Percentiles rank a stretch among this genome's conserved stretches.
Conservation (phyloP, 2,888 invertebrate genomes). For the Melanophora roralis region DNA sequence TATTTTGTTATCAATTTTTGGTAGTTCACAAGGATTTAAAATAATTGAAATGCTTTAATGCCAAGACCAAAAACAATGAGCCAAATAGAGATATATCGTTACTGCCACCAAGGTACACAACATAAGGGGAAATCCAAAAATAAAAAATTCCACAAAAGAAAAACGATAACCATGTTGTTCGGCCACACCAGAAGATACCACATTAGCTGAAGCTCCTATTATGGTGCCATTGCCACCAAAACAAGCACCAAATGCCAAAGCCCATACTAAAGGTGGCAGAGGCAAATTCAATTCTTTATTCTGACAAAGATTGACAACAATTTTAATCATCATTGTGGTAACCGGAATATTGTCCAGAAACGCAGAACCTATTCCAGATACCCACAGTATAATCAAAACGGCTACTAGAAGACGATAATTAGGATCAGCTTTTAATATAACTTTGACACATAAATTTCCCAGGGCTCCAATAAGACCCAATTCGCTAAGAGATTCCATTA, state of each 20-base stretch:
- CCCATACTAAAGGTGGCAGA: conserved; percentile 88
- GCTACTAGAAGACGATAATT: conserved; percentile 83
- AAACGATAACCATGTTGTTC: conserved; percentile 93
- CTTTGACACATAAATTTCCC: conserved; percentile 82
- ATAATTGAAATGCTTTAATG: conserved; percentile 78
- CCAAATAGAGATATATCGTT: conserved; percentile 83
- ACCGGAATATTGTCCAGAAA: conserved; percentile 95
- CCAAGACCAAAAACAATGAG: conserved; percentile 84
- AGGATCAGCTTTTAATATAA: conserved; percentile 82
- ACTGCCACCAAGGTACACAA: conserved; percentile 82
- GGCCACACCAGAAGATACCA: conserved; percentile 93
- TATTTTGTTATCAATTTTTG: not conserved
- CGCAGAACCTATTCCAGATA: conserved; percentile 87
- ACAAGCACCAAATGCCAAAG: conserved; percentile 91
- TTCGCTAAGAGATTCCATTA: conserved; percentile 91
- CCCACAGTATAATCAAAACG: conserved; percentile 86
- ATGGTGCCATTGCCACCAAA: conserved; percentile 94
- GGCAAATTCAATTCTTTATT: conserved; percentile 84
- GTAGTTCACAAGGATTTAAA: not conserved
- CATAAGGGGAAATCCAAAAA: conserved; percentile 89
- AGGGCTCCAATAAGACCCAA: conserved; percentile 89
- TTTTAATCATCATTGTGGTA: conserved; percentile 93
- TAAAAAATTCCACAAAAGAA: conserved; percentile 88
- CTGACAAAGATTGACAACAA: conserved; percentile 83
- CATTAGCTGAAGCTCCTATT: conserved; percentile 93